Conservation (phyloP, 2,888 invertebrate genomes). For the Lasioglossum marginatum region DNA sequence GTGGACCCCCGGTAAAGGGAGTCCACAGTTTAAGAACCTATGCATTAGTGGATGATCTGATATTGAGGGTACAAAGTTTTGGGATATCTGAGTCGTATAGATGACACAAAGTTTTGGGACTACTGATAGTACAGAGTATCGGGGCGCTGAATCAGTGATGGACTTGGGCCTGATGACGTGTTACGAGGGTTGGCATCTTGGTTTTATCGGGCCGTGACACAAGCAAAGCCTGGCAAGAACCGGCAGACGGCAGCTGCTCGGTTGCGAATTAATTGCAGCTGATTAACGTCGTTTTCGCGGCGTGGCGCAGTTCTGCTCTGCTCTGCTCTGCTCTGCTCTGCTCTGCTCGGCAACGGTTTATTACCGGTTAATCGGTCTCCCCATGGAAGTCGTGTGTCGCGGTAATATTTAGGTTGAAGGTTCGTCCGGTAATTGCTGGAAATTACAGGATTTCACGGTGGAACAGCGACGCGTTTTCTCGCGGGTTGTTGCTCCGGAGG, state of each 20-base stretch:
- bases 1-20: too few relatives aligned
- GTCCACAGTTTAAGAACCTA: too few relatives aligned
- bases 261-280: conserved; percentile 29
- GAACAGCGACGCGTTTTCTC: not conserved
- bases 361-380: conserved; percentile 28
- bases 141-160: too few relatives aligned
- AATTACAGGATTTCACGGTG: conserved; percentile 31
- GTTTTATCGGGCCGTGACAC: not conserved
- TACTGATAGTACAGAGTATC: too few relatives aligned
- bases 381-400: not conserved
- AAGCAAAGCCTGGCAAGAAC: not conserved
- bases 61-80: too few relatives aligned
- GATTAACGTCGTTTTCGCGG: conserved; percentile 19
- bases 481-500: conserved; percentile 15
- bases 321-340: not conserved
- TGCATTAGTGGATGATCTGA: too few relatives aligned
- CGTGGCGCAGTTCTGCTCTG: not conserved
- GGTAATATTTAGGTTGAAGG: conserved; percentile 35
- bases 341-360: conserved; percentile 10
- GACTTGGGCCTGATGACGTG: too few relatives aligned
- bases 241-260: not conserved
- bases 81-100: too few relatives aligned
- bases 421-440: conserved; percentile 35
- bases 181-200: too few relatives aligned
- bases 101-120: too few relatives aligned